Evolutionary conservation across 2,888 invertebrate genomes (phyloP).

Genomic region (Acleris emargana): DNA sequence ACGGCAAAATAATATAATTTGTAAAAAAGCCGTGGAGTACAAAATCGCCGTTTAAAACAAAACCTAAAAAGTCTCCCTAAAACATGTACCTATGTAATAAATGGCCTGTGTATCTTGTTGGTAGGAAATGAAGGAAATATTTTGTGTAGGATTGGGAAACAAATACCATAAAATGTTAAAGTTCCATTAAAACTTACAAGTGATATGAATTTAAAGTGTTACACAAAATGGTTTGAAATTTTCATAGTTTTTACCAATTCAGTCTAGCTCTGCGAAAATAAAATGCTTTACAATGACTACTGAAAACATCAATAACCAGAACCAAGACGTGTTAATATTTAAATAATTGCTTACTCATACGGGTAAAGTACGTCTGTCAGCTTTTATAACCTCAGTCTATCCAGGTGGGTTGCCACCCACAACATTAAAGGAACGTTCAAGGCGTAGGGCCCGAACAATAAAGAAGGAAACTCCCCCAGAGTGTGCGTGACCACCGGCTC

Average conservation of each 20-base stretch:
- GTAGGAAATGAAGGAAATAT: no score
- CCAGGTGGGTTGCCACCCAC: slow-evolving; percentile 54
- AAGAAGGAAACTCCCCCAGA: slow-evolving; percentile 65
- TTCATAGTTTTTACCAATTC: background rate
- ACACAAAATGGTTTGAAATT: no score
- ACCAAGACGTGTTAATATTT: slow-evolving; percentile 10
- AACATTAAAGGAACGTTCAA: slow-evolving; percentile 66
- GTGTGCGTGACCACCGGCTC: slow-evolving; percentile 78
- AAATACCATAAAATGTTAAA: no score
- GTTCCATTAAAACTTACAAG: no score
- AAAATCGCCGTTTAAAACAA: no score
- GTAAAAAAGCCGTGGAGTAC: no score
- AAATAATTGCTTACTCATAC: slow-evolving; percentile 28
- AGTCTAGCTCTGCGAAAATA: background rate
- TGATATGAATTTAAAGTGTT: no score
- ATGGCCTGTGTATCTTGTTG: background rate
- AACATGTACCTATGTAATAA: no score
- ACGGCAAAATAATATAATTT: no score
- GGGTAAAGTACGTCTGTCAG: slow-evolving; percentile 32
- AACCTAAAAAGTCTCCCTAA: no score
- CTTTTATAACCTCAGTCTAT: slow-evolving; percentile 32
- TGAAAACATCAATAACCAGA: background rate
- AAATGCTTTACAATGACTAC: background rate
- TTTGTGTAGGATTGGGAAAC: no score
- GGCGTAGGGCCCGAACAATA: slow-evolving; percentile 70